These are phyloP conservation scores for Pseudomyrmex dendroicus DNA, from an alignment of 1,140 invertebrate genomes.

Conservation along the genomic window DNA sequence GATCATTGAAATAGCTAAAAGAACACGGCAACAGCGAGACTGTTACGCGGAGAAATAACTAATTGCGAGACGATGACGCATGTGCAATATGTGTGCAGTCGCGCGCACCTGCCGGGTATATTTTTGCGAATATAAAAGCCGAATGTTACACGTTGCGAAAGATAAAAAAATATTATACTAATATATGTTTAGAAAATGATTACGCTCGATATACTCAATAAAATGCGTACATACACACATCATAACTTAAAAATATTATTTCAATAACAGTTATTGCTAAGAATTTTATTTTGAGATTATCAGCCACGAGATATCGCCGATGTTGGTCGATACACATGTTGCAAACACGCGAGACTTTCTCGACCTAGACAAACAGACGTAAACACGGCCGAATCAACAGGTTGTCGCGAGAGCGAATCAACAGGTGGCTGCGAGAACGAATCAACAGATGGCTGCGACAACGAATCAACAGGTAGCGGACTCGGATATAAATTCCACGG, in stretches of 20 bases:
- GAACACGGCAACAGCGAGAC: slow-evolving; percentile 20
- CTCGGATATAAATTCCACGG: slow-evolving; percentile 46
- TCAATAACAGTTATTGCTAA: too few species aligned
- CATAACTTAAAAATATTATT: too few species aligned
- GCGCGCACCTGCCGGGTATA: slow-evolving; percentile 38
- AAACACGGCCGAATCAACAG: slow-evolving; percentile 21
- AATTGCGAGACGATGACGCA: slow-evolving; percentile 44
- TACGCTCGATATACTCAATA: not conserved
- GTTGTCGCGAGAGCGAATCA: not conserved
- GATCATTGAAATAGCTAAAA: slow-evolving; percentile 47
- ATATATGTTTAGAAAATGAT: not conserved
- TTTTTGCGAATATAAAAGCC: slow-evolving; percentile 3
- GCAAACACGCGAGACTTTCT: slow-evolving; percentile 31
- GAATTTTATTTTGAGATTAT: too few species aligned
- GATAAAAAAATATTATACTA: slow-evolving; percentile 1
- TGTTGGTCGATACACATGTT: not conserved
- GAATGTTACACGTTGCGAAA: slow-evolving; percentile 9
- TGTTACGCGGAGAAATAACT: slow-evolving; percentile 43
- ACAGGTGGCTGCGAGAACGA: not conserved
- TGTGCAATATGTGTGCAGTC: slow-evolving; percentile 26
- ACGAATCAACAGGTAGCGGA: slow-evolving; percentile 41
- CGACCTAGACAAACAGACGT: slow-evolving; percentile 36
- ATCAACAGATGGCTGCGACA: slow-evolving; percentile 47
- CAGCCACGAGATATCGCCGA: not conserved
- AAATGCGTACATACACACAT: too few species aligned